Percentiles rank a stretch among this genome's conserved stretches.
Evolutionary conservation across 2,888 invertebrate genomes (phyloP).

Genomic region (Rhagium mordax): DNA sequence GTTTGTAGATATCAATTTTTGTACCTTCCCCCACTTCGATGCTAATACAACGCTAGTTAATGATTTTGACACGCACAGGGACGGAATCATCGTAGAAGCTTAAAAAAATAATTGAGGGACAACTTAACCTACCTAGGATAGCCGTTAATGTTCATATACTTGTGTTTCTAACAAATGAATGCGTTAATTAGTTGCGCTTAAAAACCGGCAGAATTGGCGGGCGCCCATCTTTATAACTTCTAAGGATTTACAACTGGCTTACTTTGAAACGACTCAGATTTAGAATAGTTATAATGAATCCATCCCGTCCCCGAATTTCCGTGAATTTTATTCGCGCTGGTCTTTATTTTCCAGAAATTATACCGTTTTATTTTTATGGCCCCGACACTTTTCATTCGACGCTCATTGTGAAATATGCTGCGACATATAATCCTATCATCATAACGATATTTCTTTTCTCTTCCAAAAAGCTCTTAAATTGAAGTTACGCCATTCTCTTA

Average conservation of each 20-base stretch:
- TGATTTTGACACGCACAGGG: no score
- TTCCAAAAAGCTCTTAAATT: slow-evolving; percentile 20
- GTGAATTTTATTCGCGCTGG: slow-evolving; percentile 48
- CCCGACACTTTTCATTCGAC: slow-evolving; percentile 41
- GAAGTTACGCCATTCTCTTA: slow-evolving; percentile 20
- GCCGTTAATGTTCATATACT: no score
- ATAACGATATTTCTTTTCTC: slow-evolving; percentile 32
- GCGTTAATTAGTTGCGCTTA: neutral
- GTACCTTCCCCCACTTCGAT: no score
- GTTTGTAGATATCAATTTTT: no score
- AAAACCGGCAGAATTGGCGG: slow-evolving; percentile 1
- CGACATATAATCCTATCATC: slow-evolving; percentile 36
- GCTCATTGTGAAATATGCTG: slow-evolving; percentile 41
- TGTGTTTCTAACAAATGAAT: no score
- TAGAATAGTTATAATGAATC: slow-evolving; percentile 61
- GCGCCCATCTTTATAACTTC: slow-evolving; percentile 60
- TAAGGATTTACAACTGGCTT: slow-evolving; percentile 63
- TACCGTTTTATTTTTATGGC: slow-evolving; percentile 52
- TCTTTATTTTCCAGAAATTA: slow-evolving; percentile 57
- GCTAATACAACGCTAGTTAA: no score
- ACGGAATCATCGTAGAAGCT: no score
- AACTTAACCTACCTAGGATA: no score
- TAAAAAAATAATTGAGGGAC: no score
- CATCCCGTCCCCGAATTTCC: slow-evolving; percentile 43
- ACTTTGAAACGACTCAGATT: slow-evolving; percentile 62